phyloP scores from a whole-genome alignment of 2,113 vertebrate genomes.

The Sclerurus mexicanus region DNA sequence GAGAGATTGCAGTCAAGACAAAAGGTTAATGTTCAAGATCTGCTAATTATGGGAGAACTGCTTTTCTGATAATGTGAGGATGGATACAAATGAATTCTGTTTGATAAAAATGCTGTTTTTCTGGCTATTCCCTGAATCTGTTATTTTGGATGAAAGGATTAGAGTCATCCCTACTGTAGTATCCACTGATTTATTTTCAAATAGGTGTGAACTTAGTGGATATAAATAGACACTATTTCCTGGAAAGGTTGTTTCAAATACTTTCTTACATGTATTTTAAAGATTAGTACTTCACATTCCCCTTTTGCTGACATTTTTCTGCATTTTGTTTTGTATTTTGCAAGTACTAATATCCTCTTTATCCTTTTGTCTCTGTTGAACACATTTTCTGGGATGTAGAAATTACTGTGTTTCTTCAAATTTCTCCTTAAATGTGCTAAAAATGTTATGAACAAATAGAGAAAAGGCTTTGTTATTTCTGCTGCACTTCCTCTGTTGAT shows the following conservation, averaged over 20 bases:
- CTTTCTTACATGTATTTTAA: not conserved
- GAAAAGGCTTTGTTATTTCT: conserved; percentile 26
- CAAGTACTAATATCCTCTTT: not conserved
- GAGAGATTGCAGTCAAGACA: conserved; percentile 38
- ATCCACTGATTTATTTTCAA: not conserved
- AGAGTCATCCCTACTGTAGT: not conserved
- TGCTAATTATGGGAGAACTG: conserved; percentile 25
- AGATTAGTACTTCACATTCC: not conserved
- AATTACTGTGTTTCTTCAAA: not conserved
- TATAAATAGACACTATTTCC: not conserved
- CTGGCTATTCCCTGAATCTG: not conserved
- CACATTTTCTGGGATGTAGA: not conserved
- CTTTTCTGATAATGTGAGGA: not conserved
- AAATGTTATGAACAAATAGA: conserved; percentile 2
- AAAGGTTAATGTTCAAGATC: conserved; percentile 43
- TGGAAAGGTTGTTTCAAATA: not conserved
- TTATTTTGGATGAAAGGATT: not conserved
- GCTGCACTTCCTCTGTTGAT: not conserved
- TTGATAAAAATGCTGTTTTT: not conserved
- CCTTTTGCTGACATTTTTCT: not conserved
- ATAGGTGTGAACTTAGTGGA: not conserved
- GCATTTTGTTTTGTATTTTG: not conserved
- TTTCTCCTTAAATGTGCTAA: conserved; percentile 10
- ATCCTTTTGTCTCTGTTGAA: not conserved
- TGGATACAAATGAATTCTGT: not conserved